Conservation (phyloP, 2,113 vertebrate species). For the Calcarius ornatus region DNA sequence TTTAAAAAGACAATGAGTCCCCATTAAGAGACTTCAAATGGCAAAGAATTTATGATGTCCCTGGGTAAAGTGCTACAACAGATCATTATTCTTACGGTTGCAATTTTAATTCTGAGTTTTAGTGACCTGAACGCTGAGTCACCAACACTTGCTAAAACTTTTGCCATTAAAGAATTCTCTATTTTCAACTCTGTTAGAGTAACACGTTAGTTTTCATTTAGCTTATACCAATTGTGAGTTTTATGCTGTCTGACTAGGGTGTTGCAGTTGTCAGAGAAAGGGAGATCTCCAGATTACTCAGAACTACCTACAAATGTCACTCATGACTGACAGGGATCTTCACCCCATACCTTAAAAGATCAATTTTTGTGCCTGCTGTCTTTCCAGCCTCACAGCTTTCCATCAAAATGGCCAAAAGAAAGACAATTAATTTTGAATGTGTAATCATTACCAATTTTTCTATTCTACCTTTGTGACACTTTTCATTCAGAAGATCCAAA, state of each 20-base stretch:
- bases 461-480: neutral
- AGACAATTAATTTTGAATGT: neutral
- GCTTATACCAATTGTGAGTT: neutral
- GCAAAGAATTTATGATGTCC: neutral
- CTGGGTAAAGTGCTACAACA: neutral
- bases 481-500: neutral
- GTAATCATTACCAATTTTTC: neutral
- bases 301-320: neutral
- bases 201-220: neutral
- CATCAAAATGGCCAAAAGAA: neutral
- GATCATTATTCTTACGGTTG: neutral
- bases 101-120: constrained; percentile 4
- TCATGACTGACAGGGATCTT: neutral
- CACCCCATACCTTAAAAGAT: neutral
- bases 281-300: neutral
- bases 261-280: neutral
- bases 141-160: neutral
- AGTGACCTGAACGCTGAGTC: neutral
- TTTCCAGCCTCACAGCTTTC: neutral
- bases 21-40: neutral
- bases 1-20: constrained; percentile 1
- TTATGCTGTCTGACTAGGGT: neutral
- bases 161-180: neutral
- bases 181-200: neutral
- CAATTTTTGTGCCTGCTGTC: neutral